A percentile compares a stretch with the other conserved stretches of the same genome.
Evolutionary conservation across 2,113 vertebrate species (phyloP).

Genomic region (Cynoglossus semilaevis): DNA sequence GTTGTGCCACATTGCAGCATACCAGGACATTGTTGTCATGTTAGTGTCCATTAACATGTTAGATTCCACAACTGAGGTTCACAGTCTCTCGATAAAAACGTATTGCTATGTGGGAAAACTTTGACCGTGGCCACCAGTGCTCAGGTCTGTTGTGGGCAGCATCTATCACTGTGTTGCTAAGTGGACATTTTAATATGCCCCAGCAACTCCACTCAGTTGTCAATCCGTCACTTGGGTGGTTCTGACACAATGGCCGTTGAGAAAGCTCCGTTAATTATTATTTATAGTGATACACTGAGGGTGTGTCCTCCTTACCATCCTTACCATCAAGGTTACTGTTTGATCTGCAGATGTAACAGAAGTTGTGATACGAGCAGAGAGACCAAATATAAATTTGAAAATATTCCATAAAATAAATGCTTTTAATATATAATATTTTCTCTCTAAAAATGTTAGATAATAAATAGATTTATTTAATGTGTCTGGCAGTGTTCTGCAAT

Average conservation of each 20-base stretch:
- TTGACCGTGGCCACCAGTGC: background rate
- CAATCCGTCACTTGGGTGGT: constrained; percentile 18
- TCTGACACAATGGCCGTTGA: constrained; percentile 41
- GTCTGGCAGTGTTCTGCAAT: no score
- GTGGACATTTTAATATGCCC: constrained; percentile 40
- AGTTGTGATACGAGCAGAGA: background rate
- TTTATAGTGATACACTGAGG: constrained; percentile 42
- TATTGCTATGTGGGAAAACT: constrained; percentile 27
- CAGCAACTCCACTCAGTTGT: constrained; percentile 9
- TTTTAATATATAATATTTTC: no score
- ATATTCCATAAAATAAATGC: background rate
- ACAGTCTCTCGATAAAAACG: constrained; percentile 49
- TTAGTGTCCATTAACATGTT: constrained; percentile 18
- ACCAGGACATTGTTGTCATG: constrained; percentile 31
- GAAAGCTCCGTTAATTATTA: constrained; percentile 38
- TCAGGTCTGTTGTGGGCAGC: background rate
- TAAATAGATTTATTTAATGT: no score
- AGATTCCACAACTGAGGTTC: constrained; percentile 60
- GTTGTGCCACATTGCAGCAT: constrained; percentile 22
- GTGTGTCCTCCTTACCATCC: constrained; percentile 30
- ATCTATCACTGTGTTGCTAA: constrained; percentile 41
- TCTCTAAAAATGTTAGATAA: no score
- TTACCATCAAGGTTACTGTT: constrained; percentile 17
- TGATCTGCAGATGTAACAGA: constrained; percentile 6
- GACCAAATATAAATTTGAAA: background rate